phyloP scores from a whole-genome alignment of 2,888 invertebrate species.

The Pachycephus smyrnensis region DNA sequence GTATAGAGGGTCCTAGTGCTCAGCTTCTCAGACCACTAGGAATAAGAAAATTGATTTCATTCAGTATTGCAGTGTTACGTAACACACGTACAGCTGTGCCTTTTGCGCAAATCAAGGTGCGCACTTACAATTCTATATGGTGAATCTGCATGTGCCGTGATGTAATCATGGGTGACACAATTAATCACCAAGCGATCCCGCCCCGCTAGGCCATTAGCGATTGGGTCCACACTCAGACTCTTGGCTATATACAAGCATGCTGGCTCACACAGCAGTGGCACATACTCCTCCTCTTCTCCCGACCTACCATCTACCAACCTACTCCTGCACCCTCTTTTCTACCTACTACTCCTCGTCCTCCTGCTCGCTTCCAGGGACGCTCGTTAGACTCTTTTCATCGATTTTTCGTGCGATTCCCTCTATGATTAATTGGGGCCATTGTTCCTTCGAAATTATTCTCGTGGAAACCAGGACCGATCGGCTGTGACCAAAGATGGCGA shows the following conservation, averaged over 20 bases:
- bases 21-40: not conserved
- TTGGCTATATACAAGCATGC: conserved; percentile 1
- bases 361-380: conserved; percentile 19
- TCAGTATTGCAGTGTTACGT: not conserved
- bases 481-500: not conserved
- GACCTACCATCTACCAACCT: not conserved
- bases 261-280: not conserved
- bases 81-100: not conserved
- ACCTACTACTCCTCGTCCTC: conserved; percentile 17
- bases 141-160: conserved; percentile 49
- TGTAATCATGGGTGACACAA: conserved; percentile 62
- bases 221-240: conserved; percentile 33
- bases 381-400: conserved; percentile 34
- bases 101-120: not conserved
- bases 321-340: conserved; percentile 1
- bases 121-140: conserved; percentile 28
- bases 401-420: conserved; percentile 27
- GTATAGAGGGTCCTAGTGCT: not conserved
- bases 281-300: not conserved
- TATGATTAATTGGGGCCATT: conserved; percentile 41
- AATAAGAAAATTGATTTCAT: not conserved
- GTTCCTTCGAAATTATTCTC: conserved; percentile 23
- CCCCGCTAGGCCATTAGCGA: conserved; percentile 53
- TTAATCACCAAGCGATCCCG: conserved; percentile 59
- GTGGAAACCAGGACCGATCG: not conserved